These are phyloP conservation scores for Cacajao melanocephalus DNA, from an alignment of 2,797 vertebrate genomes.

Conservation along the genomic window DNA sequence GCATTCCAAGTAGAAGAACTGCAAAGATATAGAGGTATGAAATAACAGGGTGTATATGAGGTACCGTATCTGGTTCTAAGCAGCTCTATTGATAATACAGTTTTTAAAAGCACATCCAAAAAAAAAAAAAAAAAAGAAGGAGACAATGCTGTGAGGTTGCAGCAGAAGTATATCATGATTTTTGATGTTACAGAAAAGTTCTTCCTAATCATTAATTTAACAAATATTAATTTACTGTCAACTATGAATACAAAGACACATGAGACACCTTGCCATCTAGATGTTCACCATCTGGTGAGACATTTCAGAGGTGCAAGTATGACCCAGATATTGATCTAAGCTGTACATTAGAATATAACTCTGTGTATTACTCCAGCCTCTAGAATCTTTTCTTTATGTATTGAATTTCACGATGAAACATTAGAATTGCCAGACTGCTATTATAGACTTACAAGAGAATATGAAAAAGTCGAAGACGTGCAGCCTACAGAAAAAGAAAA, in stretches of 20 bases:
- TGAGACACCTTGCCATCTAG: neutral
- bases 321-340: neutral
- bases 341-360: neutral
- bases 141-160: neutral
- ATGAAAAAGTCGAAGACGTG: neutral
- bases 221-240: neutral
- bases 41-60: neutral
- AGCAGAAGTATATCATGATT: neutral
- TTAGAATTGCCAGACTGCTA: neutral
- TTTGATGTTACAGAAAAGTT: neutral
- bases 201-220: conserved; percentile 7
- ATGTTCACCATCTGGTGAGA: neutral
- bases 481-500: neutral
- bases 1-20: neutral
- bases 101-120: neutral
- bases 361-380: neutral
- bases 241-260: neutral
- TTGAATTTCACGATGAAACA: conserved; percentile 17
- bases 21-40: neutral
- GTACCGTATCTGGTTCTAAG: neutral
- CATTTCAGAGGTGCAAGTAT: neutral
- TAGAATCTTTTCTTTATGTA: neutral
- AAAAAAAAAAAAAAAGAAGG: neutral
- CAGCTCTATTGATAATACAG: neutral
- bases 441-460: neutral